Base-by-base conservation (phyloP, 92 coral and sea anemone genomes). In the Palythoa heliodiscus region DNA sequence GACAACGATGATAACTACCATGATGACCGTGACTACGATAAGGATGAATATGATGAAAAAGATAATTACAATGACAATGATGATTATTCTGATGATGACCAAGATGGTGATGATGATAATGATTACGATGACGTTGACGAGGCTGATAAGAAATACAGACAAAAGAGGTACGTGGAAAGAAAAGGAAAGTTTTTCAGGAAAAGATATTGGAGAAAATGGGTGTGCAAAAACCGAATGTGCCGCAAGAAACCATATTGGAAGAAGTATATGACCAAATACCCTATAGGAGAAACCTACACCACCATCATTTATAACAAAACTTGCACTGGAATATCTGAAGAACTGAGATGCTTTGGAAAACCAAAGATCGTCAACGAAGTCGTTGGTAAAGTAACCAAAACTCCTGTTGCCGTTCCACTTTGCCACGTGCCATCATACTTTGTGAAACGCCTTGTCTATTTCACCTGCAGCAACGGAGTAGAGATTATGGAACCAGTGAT, bases 321-420 rank as follows among this genome's bases (percentile, higher is more conserved):
- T 9, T 90, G 93, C 75, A 90, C 69, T 66, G 78, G 83, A 71
- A 78, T 90, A 23, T 43, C 86, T 47, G 58, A 38, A n/a, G 91
- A 90, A 50, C 35, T 90, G 39, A 78, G 25, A 61, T 90, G 93
- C 76, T 90, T 77, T 29, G 93, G 93, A 29, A 71, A 83, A 54
- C 83, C 22, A 50, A 83, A 68, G 78, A 60, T 39, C 2, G 72
- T 77, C 73, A 10, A 70, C 39, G 52, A 47, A 68, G 16, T 16
- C 20, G 63, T 77, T 25, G 93, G 93, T 40, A 88, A 87, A 12
- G 82, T 90, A 38, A 70, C 86, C 73, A 83, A 87, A 75, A 90
- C 93, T 35, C 22, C 17, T 47, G 82, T 90, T 53, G 50, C 93
- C 13, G 77, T 90, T 63, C 88, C 86, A 12, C 81, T 90, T 83